These are phyloP conservation scores for Clavelina lepadiformis DNA, from an alignment of 23 tunicate genomes.

Conservation along the genomic window DNA sequence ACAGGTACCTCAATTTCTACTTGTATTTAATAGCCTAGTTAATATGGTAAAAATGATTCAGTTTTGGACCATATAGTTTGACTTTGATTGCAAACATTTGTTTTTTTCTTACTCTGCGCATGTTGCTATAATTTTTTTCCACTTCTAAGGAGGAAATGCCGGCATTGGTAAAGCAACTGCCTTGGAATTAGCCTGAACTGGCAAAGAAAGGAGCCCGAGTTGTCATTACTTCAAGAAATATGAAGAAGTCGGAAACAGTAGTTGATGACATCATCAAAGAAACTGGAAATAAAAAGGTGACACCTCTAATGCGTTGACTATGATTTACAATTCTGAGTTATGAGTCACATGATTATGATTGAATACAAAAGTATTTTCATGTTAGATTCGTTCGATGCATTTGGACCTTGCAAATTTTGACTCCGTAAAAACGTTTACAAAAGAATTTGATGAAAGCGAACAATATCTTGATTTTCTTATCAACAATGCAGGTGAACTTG, in stretches of 20 bases:
- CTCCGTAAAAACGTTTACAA: constrained; percentile 10
- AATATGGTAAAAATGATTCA: too few relatives aligned
- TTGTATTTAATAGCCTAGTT: too few relatives aligned
- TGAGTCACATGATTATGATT: too few relatives aligned
- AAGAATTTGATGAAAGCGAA: too few relatives aligned
- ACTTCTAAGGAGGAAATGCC: constrained; percentile 48
- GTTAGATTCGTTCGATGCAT: constrained; percentile 5
- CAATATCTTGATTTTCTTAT: constrained; percentile 23
- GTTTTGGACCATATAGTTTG: too few relatives aligned
- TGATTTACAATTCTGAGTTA: too few relatives aligned
- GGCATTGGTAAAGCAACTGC: constrained; percentile 41
- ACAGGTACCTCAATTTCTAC: constrained; percentile 41
- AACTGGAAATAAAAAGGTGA: constrained; percentile 40
- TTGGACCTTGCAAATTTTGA: constrained; percentile 23
- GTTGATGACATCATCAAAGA: constrained; percentile 12
- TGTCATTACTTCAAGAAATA: constrained; percentile 39
- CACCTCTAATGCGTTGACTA: too few relatives aligned
- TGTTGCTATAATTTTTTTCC: too few relatives aligned
- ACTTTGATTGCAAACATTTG: too few relatives aligned
- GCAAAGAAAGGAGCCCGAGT: constrained; percentile 30
- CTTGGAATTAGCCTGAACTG: too few relatives aligned
- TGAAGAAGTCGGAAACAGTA: constrained; percentile 9
- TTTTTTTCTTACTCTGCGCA: neutral
- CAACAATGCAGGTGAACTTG: constrained; percentile 30
- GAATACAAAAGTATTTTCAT: too few relatives aligned